Evolutionary conservation across 2,888 invertebrate species (phyloP), one percentile per base, ranked within the genome.

Genomic region (Actias luna): DNA sequence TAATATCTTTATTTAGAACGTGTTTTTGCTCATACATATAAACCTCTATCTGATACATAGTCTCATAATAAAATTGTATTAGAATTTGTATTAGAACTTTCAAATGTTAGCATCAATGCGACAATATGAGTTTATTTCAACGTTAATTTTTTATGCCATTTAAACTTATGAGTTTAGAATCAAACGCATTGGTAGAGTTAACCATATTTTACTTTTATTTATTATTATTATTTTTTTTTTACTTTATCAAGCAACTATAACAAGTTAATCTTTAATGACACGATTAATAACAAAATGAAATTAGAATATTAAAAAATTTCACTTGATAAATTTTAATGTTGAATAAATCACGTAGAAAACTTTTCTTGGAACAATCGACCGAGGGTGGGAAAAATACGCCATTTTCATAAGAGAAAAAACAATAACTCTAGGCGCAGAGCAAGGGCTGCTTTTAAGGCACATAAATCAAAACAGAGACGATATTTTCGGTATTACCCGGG

Each of bases 401-500:
- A 82, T 88, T 89, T 89, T 89, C 89, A 85, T 89, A 88, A 90
- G 85, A 84, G 84, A 84, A 85, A 86, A 89, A 89, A 90, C 89
- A 90, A 90, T 90, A 89, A 89, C 85, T 84, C 77, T 82, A 83
- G 83, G 85, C 83, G 82, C 74, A 76, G 85, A 82, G 82, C 86
- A 83, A 84, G 87, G 89, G 84, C 84, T 85, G 87, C 83, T 86
- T 90, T 90, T 88, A 88, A 87, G 88, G 83, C 78, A 83, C 87
- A 89, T 92, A 92, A 92, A 92, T 91, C 90, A 92, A 85, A 89
- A 86, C 84, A 87, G 78, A 82, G 82, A 79, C 84, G 85, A 88
- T 89, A 88, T 88, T 88, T 86, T 85, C 82, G 79, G 83, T 78
- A 79, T 78, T 82, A 79, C 83, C 82, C 79, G 73, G 82, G 81